These are phyloP conservation scores for Gymnocheta viridis DNA, from an alignment of 2,888 invertebrate species.

Conservation along the genomic window DNA sequence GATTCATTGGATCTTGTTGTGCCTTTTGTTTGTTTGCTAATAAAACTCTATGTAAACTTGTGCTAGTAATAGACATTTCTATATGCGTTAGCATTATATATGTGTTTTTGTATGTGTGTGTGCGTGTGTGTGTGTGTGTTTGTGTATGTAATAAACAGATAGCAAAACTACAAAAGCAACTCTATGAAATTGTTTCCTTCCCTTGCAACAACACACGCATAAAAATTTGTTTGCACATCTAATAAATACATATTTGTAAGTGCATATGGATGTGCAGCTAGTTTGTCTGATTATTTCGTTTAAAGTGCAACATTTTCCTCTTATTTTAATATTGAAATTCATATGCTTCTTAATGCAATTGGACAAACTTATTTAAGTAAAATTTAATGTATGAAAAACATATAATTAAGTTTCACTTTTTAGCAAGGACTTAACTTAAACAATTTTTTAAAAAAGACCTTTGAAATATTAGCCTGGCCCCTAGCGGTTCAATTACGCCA, in stretches of 20 bases:
- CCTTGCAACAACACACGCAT: conserved; percentile 43
- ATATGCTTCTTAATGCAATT: neutral
- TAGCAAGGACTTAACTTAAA: neutral
- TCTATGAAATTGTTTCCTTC: conserved; percentile 54
- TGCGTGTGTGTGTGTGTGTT: neutral
- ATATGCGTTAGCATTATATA: neutral
- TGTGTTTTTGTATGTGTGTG: neutral
- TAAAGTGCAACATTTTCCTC: conserved; percentile 23
- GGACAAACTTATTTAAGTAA: neutral
- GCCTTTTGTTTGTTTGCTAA: conserved; percentile 23
- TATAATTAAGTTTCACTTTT: neutral
- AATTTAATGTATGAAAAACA: neutral
- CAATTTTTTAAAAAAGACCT: too few species aligned
- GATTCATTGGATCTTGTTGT: conserved; percentile 38
- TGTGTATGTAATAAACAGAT: conserved; percentile 9
- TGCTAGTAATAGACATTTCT: neutral
- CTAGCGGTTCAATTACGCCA: too few species aligned
- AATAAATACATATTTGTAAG: neutral
- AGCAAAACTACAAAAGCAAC: conserved; percentile 48
- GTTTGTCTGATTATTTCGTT: conserved; percentile 1
- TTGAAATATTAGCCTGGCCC: too few species aligned
- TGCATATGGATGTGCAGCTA: neutral
- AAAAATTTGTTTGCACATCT: neutral
- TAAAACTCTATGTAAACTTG: neutral
- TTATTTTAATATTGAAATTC: neutral